phyloP scores from a whole-genome alignment of 1,140 invertebrate species.

The Euwallacea fornicatus region DNA sequence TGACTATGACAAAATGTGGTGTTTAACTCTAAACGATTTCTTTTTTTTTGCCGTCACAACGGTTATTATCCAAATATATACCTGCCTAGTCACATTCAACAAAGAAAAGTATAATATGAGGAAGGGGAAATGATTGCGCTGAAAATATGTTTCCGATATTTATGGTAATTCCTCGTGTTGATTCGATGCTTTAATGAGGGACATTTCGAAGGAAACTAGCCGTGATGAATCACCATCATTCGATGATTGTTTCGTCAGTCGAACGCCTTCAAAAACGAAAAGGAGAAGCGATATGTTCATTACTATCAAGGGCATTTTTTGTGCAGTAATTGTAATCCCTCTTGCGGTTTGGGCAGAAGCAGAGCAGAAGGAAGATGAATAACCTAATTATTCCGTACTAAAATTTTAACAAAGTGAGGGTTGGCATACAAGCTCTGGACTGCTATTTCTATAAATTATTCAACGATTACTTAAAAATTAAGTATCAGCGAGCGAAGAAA shows the following conservation, averaged over 20 bases:
- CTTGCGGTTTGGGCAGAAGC: neutral
- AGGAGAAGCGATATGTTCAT: too few species aligned
- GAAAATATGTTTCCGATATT: too few species aligned
- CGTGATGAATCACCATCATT: too few species aligned
- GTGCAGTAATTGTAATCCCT: neutral
- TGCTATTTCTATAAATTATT: slow-evolving; percentile 14
- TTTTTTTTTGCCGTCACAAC: neutral
- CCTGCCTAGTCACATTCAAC: neutral
- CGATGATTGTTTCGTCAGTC: too few species aligned
- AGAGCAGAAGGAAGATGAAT: neutral
- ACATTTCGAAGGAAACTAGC: too few species aligned
- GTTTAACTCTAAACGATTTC: neutral
- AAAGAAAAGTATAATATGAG: too few species aligned
- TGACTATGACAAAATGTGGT: slow-evolving; percentile 1
- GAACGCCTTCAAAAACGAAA: too few species aligned
- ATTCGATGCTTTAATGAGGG: too few species aligned
- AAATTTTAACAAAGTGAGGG: slow-evolving; percentile 12
- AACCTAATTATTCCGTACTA: slow-evolving; percentile 10
- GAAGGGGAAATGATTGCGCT: too few species aligned
- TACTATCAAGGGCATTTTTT: neutral
- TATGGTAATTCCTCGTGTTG: too few species aligned
- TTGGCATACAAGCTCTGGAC: slow-evolving; percentile 6
- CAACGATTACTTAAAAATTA: slow-evolving; percentile 7
- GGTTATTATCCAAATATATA: slow-evolving; percentile 1
- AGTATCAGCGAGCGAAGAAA: slow-evolving; percentile 5